Base-by-base conservation (phyloP, 2,113 vertebrate genomes). In the Eidolon helvum region DNA sequence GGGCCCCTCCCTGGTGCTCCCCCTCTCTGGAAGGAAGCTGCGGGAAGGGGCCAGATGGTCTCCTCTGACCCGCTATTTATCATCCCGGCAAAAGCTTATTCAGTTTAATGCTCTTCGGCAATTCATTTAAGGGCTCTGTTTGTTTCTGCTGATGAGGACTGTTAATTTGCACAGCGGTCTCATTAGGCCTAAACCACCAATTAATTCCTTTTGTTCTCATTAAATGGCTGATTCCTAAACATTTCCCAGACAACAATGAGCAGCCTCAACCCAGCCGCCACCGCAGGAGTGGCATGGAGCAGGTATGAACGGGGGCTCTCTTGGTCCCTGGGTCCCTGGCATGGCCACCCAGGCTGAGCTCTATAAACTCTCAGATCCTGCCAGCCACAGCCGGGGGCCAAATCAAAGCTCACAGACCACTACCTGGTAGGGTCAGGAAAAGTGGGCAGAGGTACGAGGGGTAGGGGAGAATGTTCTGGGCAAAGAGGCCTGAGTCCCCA, bases 131-230 rank as follows among this genome's bases (percentile, higher is more conserved):
- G 98, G 99, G 98, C 98, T 98, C 98, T 99, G 99, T 99, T 99
- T 99, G 99, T 99, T 99, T 99, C 99, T 98, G 99, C 99, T 99
- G 99, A 99, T 98, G 99, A 99, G 99, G 98, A 97, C 98, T 98
- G 99, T 99, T 99, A 99, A 99, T 99, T 99, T 99, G 98, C 99
- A 95, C 99, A 98, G 98, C 98, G 98, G 98, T 99, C 99, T 99
- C 99, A 99, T 99, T 99, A 99, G 98, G 98, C 98, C 98, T 99
- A 99, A 99, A 99, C 99, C 99, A 98, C 98, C 98, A 98, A 99
- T 99, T 99, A 99, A 99, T 99, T 99, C 97, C 98, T 98, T 99
- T 99, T 99, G 98, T 99, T 98, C 99, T 98, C 98, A 94, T 99
- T 99, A 99, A 99, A 99, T 98, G 99, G 98, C 98, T 98, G 98